phyloP scores from a whole-genome alignment of 2,113 vertebrate genomes.

The Sapajus apella region DNA sequence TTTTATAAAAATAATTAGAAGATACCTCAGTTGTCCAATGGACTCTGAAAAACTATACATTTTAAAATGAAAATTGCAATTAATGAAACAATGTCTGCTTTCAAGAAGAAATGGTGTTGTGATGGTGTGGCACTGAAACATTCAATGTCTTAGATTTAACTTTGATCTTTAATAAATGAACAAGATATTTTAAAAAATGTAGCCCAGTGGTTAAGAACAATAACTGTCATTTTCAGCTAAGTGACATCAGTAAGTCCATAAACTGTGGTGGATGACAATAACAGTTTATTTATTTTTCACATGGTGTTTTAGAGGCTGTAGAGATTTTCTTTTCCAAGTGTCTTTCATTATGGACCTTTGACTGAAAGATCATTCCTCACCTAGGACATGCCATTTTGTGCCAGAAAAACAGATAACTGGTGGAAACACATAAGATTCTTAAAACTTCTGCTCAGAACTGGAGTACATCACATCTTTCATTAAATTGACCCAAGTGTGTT shows the following conservation, averaged over 20 bases:
- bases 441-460: not conserved
- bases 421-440: not conserved
- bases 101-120: not conserved
- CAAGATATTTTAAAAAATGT: not conserved
- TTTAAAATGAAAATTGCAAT: not conserved
- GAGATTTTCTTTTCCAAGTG: not conserved
- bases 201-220: not conserved
- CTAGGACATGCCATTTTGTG: not conserved
- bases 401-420: not conserved
- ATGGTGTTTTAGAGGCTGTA: no score
- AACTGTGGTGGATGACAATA: not conserved
- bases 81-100: not conserved
- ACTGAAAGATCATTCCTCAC: not conserved
- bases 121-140: not conserved
- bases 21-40: not conserved
- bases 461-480: not conserved
- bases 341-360: not conserved
- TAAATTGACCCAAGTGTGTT: not conserved
- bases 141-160: not conserved
- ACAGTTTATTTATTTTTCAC: not conserved
- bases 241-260: not conserved
- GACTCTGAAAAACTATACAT: not conserved
- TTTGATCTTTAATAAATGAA: not conserved
- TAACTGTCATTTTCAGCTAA: not conserved
- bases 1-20: not conserved